phyloP scores from a whole-genome alignment of 2,113 vertebrate species.

The Notarius lentiginosus region DNA sequence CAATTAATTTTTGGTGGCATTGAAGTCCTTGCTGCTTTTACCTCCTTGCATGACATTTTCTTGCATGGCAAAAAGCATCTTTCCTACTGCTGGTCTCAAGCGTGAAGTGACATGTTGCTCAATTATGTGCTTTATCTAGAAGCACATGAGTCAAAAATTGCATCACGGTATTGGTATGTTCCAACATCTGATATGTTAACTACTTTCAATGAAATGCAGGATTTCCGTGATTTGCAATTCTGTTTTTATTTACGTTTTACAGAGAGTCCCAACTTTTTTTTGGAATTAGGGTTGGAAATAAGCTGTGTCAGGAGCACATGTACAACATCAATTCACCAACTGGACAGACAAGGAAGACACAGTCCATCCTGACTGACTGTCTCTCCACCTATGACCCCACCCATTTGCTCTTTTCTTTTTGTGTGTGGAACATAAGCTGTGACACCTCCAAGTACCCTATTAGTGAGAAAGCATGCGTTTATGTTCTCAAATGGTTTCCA shows the following conservation, averaged over 20 bases:
- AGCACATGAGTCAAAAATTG: background rate
- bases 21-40: background rate
- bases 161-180: background rate
- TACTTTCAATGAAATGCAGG: too few relatives aligned
- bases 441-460: background rate
- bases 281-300: too few relatives aligned
- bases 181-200: too few relatives aligned
- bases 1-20: background rate
- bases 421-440: background rate
- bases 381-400: background rate
- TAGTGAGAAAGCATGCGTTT: background rate
- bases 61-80: background rate
- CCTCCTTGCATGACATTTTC: too few relatives aligned
- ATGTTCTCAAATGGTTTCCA: background rate
- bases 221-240: too few relatives aligned
- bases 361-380: background rate
- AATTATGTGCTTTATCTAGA: background rate
- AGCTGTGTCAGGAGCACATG: background rate
- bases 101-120: background rate
- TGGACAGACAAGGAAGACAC: background rate
- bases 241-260: too few relatives aligned
- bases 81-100: background rate
- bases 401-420: background rate
- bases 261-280: too few relatives aligned
- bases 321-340: background rate